Evolutionary conservation across 2,888 invertebrate genomes (phyloP).

Genomic region (Dyspetes luteomarginatus): DNA sequence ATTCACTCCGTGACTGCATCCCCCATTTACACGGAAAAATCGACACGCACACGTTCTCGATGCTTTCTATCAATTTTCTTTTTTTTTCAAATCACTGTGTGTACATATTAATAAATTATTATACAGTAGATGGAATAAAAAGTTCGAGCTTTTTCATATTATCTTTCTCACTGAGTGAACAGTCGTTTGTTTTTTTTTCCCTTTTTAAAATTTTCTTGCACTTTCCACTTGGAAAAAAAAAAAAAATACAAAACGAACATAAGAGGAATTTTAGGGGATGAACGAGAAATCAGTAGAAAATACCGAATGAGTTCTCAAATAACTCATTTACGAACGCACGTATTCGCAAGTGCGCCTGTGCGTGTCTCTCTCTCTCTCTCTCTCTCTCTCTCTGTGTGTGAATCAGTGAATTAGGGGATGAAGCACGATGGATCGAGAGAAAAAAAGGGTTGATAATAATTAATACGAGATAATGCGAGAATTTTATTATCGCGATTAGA

Average conservation of each 20-base stretch:
- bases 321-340: neutral
- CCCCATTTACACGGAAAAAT: neutral
- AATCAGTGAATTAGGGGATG: neutral
- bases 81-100: neutral
- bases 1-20: constrained; percentile 44
- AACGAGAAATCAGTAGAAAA: neutral
- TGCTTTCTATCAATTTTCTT: constrained; percentile 3
- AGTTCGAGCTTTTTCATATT: constrained; percentile 20
- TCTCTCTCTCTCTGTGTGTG: constrained; percentile 9
- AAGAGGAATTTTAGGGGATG: too few species aligned
- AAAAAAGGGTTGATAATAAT: constrained; percentile 9
- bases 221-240: too few species aligned
- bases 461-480: too few species aligned
- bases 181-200: neutral
- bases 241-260: too few species aligned
- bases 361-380: constrained; percentile 18
- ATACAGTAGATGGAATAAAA: neutral
- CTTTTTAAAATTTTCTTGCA: neutral
- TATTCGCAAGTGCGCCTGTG: neutral
- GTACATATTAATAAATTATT: neutral
- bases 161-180: neutral
- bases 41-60: neutral
- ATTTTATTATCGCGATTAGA: too few species aligned
- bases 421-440: constrained; percentile 1
- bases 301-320: neutral